phyloP scores from a whole-genome alignment of 2,888 invertebrate genomes.

The Mythimna pallens region DNA sequence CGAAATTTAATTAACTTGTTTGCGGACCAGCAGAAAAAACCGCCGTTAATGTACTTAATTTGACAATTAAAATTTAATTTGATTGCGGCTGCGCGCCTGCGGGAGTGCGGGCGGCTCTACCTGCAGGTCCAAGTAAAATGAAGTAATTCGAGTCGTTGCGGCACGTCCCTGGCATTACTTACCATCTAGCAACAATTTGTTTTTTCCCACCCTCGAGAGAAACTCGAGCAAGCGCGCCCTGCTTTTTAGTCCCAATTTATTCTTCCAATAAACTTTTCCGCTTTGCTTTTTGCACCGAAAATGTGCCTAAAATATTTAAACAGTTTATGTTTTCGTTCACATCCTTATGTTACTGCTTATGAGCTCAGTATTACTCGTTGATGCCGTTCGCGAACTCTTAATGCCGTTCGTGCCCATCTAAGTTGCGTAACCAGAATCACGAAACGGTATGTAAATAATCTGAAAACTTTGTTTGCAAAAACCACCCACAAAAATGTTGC shows the following conservation, averaged over 20 bases:
- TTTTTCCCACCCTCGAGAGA: slow-evolving; percentile 83
- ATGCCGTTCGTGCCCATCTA: slow-evolving; percentile 59
- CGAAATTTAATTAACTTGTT: slow-evolving; percentile 68
- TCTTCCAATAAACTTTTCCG: slow-evolving; percentile 86
- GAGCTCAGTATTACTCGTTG: slow-evolving; percentile 64
- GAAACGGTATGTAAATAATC: slow-evolving; percentile 59
- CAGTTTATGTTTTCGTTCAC: slow-evolving; percentile 82
- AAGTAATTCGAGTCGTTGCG: slow-evolving; percentile 84
- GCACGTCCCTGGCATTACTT: slow-evolving; percentile 86
- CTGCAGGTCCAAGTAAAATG: slow-evolving; percentile 80
- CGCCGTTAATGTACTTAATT: slow-evolving; percentile 74
- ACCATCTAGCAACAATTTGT: slow-evolving; percentile 88
- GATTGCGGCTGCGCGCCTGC: slow-evolving; percentile 68
- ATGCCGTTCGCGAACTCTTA: slow-evolving; percentile 61
- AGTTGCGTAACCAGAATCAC: slow-evolving; percentile 60
- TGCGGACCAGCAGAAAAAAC: slow-evolving; percentile 64
- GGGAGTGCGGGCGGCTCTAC: slow-evolving; percentile 67
- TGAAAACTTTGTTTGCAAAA: slow-evolving; percentile 55
- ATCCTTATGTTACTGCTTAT: slow-evolving; percentile 78
- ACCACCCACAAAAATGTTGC: slow-evolving; percentile 46
- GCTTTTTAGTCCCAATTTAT: slow-evolving; percentile 89
- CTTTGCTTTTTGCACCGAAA: slow-evolving; percentile 82
- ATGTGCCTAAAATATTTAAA: slow-evolving; percentile 86
- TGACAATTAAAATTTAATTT: slow-evolving; percentile 80
- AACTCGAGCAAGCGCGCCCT: slow-evolving; percentile 82